phyloP scores from a whole-genome alignment of 2,797 vertebrate species.

The Taeniopygia guttata region DNA sequence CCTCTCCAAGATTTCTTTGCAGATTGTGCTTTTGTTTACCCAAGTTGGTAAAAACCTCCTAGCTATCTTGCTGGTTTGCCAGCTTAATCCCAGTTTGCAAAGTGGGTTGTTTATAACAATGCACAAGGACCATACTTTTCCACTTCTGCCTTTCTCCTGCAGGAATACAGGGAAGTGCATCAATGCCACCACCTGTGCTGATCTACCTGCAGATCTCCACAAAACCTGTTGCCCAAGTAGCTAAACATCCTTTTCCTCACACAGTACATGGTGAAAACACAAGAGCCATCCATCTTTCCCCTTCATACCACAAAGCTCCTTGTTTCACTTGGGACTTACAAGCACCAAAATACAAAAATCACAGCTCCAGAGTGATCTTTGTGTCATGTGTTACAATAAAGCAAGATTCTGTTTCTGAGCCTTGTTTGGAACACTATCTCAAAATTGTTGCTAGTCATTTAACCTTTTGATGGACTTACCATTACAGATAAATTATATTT shows the following conservation, averaged over 20 bases:
- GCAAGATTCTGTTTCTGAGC: neutral
- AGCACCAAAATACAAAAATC: neutral
- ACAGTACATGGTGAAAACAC: neutral
- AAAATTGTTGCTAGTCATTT: neutral
- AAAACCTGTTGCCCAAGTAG: neutral
- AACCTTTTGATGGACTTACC: neutral
- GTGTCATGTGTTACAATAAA: neutral
- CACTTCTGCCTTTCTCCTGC: neutral
- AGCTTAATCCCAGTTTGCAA: neutral
- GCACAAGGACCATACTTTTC: neutral
- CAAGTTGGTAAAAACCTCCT: neutral
- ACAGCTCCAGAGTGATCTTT: neutral
- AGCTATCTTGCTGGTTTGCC: neutral
- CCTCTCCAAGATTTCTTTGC: neutral
- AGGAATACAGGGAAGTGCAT: neutral
- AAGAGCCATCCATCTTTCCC: neutral
- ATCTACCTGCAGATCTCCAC: neutral
- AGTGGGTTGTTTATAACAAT: neutral
- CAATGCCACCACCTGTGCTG: neutral
- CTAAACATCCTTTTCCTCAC: neutral
- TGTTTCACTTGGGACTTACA: neutral
- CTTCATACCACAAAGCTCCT: neutral
- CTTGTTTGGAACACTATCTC: neutral
- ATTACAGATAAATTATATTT: neutral
- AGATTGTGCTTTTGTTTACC: neutral